phyloP scores from a whole-genome alignment of 1,140 invertebrate genomes.

The Semibalanus balanoides region DNA sequence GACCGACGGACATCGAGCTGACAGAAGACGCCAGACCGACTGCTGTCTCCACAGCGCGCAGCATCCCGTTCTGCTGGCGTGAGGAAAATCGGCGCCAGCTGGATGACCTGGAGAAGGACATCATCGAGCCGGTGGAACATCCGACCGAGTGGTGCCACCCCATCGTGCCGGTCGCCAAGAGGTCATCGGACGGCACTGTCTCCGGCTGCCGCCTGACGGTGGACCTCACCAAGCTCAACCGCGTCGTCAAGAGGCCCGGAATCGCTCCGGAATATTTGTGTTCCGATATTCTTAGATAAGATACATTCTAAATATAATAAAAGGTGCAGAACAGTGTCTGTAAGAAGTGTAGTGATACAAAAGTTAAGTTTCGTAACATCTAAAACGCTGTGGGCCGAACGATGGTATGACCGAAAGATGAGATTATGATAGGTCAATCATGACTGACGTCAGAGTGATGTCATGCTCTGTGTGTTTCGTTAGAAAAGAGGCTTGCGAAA shows the following conservation, averaged over 20 bases:
- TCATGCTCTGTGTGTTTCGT: no score
- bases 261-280: no score
- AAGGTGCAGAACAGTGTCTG: no score
- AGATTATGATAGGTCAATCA: no score
- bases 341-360: no score
- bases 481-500: no score
- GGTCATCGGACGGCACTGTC: background rate
- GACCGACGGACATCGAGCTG: slow-evolving; percentile 4
- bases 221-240: slow-evolving; percentile 26
- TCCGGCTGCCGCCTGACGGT: slow-evolving; percentile 18
- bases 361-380: no score
- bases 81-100: slow-evolving; percentile 1
- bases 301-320: no score
- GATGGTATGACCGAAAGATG: no score
- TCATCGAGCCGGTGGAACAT: slow-evolving; percentile 3
- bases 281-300: no score
- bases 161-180: slow-evolving; percentile 16
- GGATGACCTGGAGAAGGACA: slow-evolving; percentile 1
- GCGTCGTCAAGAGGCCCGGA: slow-evolving; percentile 21
- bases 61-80: slow-evolving; percentile 3
- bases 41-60: slow-evolving; percentile 7
- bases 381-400: no score
- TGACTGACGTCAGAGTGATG: no score
- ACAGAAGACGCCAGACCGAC: slow-evolving; percentile 5
- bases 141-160: slow-evolving; percentile 13